Base-by-base conservation (phyloP, 2,113 vertebrate species). In the Xenopus laevis region DNA sequence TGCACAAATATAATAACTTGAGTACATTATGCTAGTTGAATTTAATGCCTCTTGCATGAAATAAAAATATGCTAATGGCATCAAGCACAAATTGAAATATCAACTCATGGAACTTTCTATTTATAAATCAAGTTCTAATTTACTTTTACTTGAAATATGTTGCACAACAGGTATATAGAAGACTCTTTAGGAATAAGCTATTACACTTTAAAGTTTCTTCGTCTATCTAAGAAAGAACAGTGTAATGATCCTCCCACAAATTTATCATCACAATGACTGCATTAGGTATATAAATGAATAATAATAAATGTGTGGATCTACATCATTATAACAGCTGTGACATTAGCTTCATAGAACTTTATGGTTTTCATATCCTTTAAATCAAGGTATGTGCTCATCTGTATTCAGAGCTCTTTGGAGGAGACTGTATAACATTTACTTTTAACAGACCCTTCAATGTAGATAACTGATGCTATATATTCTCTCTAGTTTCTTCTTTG, bases 261-360 rank as follows among this genome's bases (percentile, higher is more conserved):
- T 74, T 66, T 65, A 59, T 44, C 65, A 55, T 58, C 17, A 45
- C 64, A 65, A 58, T 74, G 13, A 74, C 52, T 66, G 71, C 23
- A 50, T 30, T 59, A 27, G 52, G 52, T 53, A 65, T 74, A 74
- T 74, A 74, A 74, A 66, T 66, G 65, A 45, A 61, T 18, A n/a
- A n/a, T n/a, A n/a, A n/a, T n/a, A 18, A 58, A 59, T 44, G 50
- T 57, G 55, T 66, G 62, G 64, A 58, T 33, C 63, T 74, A 74
- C 40, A 74, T 74, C 71, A 66, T 74, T 57, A 52, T 74, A 74
- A 66, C 52, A 13, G 63, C 63, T 59, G 11, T 65, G 71, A 66
- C 63, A 74, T 74, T 74, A 65, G 63, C 63, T 53, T 46, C 65
- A 47, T 66, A 74, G 65, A 55, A 74, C 33, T 74, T 74, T 73